These are phyloP conservation scores for Anarrhichthys ocellatus DNA, from an alignment of 2,113 vertebrate genomes.

Conservation along the genomic window DNA sequence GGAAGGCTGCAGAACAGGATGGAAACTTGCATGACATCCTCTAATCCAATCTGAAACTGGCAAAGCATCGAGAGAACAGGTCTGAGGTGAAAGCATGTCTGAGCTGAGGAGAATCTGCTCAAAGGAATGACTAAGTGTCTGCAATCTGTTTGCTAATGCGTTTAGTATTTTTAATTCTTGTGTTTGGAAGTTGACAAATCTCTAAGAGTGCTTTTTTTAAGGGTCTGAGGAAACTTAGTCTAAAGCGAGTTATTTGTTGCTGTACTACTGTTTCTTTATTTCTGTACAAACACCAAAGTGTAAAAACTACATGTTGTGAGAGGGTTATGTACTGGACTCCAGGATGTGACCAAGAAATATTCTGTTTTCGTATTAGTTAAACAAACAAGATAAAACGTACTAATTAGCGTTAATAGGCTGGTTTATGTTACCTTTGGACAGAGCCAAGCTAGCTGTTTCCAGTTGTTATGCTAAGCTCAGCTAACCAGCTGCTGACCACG, in stretches of 20 bases:
- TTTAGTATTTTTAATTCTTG: slow-evolving; percentile 32
- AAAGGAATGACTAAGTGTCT: slow-evolving; percentile 48
- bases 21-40: slow-evolving; percentile 29
- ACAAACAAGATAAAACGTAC: not conserved
- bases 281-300: too few species aligned
- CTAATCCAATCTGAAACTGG: slow-evolving; percentile 56
- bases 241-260: not conserved
- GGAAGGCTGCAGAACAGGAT: slow-evolving; percentile 30
- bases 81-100: slow-evolving; percentile 10
- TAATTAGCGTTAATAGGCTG: not conserved
- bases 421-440: not conserved
- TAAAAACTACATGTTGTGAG: too few species aligned
- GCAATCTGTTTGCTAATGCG: slow-evolving; percentile 29
- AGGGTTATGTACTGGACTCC: not conserved
- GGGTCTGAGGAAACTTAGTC: not conserved
- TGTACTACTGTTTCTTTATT: not conserved
- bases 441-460: not conserved
- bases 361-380: not conserved
- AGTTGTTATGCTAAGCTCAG: not conserved
- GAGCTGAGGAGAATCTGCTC: slow-evolving; percentile 40
- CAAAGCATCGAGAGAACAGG: slow-evolving; percentile 44
- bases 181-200: slow-evolving; percentile 9
- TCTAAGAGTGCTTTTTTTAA: slow-evolving; percentile 19
- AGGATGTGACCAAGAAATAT: not conserved
- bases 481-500: not conserved